These are phyloP conservation scores for Promerops cafer DNA, from an alignment of 2,113 vertebrate species.

Conservation along the genomic window DNA sequence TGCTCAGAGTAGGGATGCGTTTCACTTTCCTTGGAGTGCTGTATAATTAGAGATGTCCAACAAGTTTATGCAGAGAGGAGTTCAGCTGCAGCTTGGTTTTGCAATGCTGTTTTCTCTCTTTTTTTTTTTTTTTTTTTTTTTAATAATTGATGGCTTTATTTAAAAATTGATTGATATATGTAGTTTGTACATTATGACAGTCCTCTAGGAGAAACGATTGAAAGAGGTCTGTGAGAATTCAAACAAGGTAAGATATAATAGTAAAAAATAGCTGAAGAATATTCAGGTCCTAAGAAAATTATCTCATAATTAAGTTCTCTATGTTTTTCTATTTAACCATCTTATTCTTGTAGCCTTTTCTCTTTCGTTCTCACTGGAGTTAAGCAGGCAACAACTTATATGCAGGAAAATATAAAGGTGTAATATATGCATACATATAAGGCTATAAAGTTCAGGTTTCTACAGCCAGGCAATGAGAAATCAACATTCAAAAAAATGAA, in stretches of 20 bases:
- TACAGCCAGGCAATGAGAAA: neutral
- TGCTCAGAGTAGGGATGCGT: accelerated
- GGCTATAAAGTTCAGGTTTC: neutral
- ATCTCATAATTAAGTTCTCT: neutral
- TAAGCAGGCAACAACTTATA: neutral
- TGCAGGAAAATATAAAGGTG: neutral
- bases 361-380: neutral
- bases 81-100: neutral
- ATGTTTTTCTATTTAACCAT: neutral
- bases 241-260: neutral
- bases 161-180: neutral
- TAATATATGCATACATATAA: neutral
- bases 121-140: neutral
- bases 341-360: neutral
- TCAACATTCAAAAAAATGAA: neutral
- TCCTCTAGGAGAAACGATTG: neutral
- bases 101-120: neutral
- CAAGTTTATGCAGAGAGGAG: neutral
- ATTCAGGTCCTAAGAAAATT: neutral
- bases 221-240: neutral
- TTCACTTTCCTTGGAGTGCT: neutral
- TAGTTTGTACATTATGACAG: neutral
- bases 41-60: neutral
- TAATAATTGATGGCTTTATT: neutral
- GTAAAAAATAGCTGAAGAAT: neutral